Evolutionary conservation across 2,797 vertebrate species (phyloP), one percentile per base, ranked within the genome.

Genomic region (Myotis planiceps): DNA sequence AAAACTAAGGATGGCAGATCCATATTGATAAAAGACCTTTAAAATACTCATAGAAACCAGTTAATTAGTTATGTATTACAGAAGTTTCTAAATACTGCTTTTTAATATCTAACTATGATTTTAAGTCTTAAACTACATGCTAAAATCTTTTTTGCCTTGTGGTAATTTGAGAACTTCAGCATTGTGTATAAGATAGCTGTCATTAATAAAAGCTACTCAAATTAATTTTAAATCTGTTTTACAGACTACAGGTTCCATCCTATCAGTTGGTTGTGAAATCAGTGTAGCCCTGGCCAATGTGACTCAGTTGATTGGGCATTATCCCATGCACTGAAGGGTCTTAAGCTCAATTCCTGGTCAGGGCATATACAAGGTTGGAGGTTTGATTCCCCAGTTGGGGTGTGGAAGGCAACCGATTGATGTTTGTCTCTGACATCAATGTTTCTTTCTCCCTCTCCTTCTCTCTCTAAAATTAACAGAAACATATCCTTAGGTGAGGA

Each of bases 1-100:
- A 82, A 82, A 88, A 88, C 49, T 87, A 90, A 92, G 90, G 80
- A 74, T 96, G 37, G 32, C 8, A 81, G 32, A 19, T 82, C 34
- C 6, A 27, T 81, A 49, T n/a, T 90, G 66, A 47, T 87, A 78
- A 84, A 95, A 93, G 66, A 27, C 29, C 49, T 92, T 80, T 92
- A 78, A 65, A 34, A 37, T 91, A 63, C 78, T 74, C 47, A 71
- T 87, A 60, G 39, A 92, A 91, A 81, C 27, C 34, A 68, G 29
- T 45, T 45, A 37, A 66, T 76, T 34, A 93, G 63, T 94, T 34
- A 83, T 78, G 1, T 80, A 51, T 93, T 75, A 76, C 12, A 63
- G 19, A 4, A 94, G 5, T 86, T 93, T 95, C 72, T 93, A 91
- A 91, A 42, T 90, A 90, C 76, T 92, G 49, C 21, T 88, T 88